Percentiles rank a stretch among this genome's conserved stretches.
These are phyloP conservation scores for Pyrocoelia pectoralis DNA, from an alignment of 2,888 invertebrate species.

Conservation along the genomic window DNA sequence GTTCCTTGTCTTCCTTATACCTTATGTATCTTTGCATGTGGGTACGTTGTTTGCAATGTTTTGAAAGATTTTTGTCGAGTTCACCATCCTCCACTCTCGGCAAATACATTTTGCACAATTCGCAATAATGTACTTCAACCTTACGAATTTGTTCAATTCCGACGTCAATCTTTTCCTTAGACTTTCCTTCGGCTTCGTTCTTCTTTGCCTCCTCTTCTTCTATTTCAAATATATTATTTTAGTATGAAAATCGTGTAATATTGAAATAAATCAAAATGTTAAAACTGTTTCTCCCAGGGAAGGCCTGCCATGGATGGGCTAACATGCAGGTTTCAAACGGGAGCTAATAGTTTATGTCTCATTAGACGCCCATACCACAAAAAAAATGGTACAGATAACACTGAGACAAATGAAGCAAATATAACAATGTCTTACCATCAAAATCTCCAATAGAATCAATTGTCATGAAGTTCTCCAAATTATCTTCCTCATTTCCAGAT, in stretches of 20 bases:
- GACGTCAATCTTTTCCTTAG: constrained; percentile 75
- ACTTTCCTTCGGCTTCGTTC: constrained; percentile 51
- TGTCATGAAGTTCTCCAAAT: constrained; percentile 86
- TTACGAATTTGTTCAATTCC: constrained; percentile 81
- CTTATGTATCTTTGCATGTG: constrained; percentile 82
- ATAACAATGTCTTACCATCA: constrained; percentile 65
- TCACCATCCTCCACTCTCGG: constrained; percentile 69
- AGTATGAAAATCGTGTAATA: not conserved
- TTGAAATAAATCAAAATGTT: not conserved
- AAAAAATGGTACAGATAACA: constrained; percentile 42
- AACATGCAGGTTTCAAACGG: constrained; percentile 31
- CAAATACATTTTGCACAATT: constrained; percentile 79
- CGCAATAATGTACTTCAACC: constrained; percentile 82
- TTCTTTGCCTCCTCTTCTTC: constrained; percentile 39
- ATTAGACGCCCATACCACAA: constrained; percentile 40
- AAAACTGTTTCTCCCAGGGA: not conserved
- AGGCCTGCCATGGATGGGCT: not conserved
- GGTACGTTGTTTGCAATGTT: constrained; percentile 77
- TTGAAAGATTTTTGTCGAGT: constrained; percentile 49
- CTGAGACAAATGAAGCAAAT: constrained; percentile 34
- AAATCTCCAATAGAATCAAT: constrained; percentile 89
- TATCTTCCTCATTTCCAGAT: constrained; percentile 71
- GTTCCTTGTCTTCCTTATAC: constrained; percentile 78
- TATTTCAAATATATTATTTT: constrained; percentile 9
- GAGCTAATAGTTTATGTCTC: constrained; percentile 41